phyloP scores from a whole-genome alignment of 2,113 vertebrate species.

The Lipophrys pholis region DNA sequence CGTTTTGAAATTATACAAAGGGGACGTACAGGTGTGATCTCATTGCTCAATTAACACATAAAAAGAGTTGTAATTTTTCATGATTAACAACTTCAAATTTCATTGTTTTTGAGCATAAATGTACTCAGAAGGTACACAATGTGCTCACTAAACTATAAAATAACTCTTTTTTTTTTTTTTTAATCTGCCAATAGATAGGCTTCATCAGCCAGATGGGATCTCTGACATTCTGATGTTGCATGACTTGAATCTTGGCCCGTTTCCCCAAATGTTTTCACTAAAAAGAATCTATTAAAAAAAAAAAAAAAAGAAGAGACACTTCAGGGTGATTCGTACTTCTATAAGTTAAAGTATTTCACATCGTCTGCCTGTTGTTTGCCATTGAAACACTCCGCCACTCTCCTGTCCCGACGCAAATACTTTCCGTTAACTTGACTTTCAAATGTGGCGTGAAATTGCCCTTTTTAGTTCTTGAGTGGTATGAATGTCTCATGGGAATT shows the following conservation, averaged over 20 bases:
- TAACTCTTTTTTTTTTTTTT: too few relatives aligned
- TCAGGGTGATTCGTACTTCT: slow-evolving; percentile 10
- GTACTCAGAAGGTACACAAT: not conserved
- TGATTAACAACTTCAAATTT: not conserved
- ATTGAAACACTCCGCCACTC: not conserved
- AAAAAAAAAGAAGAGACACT: not conserved
- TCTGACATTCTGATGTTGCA: not conserved
- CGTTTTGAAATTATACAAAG: slow-evolving; percentile 18
- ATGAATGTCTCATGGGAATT: slow-evolving; percentile 55
- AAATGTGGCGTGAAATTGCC: slow-evolving; percentile 63
- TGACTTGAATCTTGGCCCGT: not conserved
- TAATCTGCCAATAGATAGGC: too few relatives aligned
- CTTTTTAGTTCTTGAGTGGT: slow-evolving; percentile 61
- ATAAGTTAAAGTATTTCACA: not conserved
- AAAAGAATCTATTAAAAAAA: too few relatives aligned
- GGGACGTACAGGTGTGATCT: slow-evolving; percentile 14
- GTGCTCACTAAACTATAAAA: not conserved
- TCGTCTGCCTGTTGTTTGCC: not conserved
- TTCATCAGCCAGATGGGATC: not conserved
- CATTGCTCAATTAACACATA: not conserved
- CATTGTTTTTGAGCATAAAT: slow-evolving; percentile 1
- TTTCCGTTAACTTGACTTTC: slow-evolving; percentile 43
- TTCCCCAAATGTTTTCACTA: not conserved
- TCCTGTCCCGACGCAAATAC: slow-evolving; percentile 14
- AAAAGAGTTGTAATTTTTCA: not conserved